Base-by-base conservation (phyloP, 37 sponge, comb jelly and placozoan genomes). In the Haliclona indistincta region DNA sequence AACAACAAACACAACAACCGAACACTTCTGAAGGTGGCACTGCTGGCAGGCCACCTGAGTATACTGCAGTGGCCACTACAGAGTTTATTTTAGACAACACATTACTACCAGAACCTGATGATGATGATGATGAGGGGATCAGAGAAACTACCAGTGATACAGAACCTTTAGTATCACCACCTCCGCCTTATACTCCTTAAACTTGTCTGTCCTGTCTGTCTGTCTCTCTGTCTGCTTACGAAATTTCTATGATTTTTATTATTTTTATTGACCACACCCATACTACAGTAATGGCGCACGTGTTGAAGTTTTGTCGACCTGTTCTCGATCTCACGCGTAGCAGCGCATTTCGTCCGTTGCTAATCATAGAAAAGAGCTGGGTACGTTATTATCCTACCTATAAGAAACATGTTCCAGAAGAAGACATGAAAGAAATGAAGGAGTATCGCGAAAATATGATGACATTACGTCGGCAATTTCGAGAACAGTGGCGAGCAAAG, bases 121-220 rank as follows among this genome's bases (percentile, higher is more conserved):
- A n/a, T n/a, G n/a, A n/a, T 7, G 60, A n/a, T 25, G 25, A 58
- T 25, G 13, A 47, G 10, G 51, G 15, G 10, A 15, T 17, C 51
- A 10, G 51, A 47, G 51, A 47, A 17, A 15, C 15, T 10, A 47
- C 25, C 22, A 58, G 60, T 58, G 60, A 58, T 8, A 58, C 60
- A 58, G 60, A 58, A 20, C 13, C 23, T 26, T 58, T 58, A 20
- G 25, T 58, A 7, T 20, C 72, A 20, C 78, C 77, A 37, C 90
- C 90, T 32, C 89, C 89, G 38, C 76, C 90, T 7, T 89, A 89
- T 44, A 47, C 41, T 28, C 75, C 89, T 0, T 87, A 80, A 25
- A 67, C 10, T 41, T 32, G 1, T 38, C 22, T 6, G 7, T 32
- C 38, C 44, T 67, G 36, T 53, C 28, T 47, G 38, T 64, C 26